A percentile compares a stretch with the other conserved stretches of the same genome.
These are phyloP conservation scores for Hecatera dysodea DNA, from an alignment of 2,888 invertebrate genomes.

Conservation along the genomic window DNA sequence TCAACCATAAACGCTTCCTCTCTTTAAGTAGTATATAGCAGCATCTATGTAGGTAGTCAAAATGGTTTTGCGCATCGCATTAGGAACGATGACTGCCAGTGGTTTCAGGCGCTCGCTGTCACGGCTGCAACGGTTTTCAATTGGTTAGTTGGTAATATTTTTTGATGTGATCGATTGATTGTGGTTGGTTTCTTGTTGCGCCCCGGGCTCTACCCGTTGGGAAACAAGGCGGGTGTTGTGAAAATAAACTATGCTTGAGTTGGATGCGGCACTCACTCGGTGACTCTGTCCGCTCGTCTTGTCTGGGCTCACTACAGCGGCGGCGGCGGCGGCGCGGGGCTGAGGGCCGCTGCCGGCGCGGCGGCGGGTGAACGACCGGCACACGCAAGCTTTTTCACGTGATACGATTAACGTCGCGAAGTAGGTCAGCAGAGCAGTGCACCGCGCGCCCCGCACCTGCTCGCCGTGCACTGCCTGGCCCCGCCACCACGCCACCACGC, in stretches of 20 bases:
- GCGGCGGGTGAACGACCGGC: constrained; percentile 77
- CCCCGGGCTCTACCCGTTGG: not conserved
- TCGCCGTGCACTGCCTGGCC: constrained; percentile 56
- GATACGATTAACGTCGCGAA: constrained; percentile 82
- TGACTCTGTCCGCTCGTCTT: not conserved
- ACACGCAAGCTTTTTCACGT: constrained; percentile 85
- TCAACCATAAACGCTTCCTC: no score
- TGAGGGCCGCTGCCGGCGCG: constrained; percentile 66
- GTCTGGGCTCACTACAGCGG: not conserved
- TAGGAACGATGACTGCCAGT: no score
- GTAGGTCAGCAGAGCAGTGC: constrained; percentile 83
- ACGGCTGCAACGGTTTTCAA: no score
- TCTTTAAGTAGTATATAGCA: no score
- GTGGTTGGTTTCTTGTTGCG: no score
- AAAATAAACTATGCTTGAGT: not conserved
- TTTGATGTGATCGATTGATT: no score
- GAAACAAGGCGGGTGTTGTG: not conserved
- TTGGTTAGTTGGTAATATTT: no score
- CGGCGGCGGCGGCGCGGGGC: constrained; percentile 31
- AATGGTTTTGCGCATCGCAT: no score
- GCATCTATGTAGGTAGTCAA: no score
- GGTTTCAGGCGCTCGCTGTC: no score
- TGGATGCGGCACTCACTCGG: not conserved
- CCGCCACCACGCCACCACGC: constrained; percentile 40
- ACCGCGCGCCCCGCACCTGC: constrained; percentile 68